Evolutionary conservation across 1,140 invertebrate genomes (phyloP).

Genomic region (Temnothorax longispinosus): DNA sequence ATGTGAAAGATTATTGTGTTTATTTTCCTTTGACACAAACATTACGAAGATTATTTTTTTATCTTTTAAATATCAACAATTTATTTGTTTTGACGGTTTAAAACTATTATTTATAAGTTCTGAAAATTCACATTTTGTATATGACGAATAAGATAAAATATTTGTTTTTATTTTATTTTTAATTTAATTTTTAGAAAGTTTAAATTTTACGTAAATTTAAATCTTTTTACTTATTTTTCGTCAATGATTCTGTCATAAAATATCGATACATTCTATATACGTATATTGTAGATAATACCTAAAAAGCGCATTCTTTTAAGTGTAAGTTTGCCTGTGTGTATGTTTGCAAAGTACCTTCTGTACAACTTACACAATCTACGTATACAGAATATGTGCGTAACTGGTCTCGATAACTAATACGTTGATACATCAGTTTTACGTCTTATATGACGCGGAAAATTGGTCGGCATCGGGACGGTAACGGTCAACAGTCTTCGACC

Average conservation of each 20-base stretch:
- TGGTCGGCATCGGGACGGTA: not conserved
- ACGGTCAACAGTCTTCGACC: constrained; percentile 26
- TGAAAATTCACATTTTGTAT: not conserved
- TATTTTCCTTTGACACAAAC: too few relatives aligned
- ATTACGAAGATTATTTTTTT: too few relatives aligned
- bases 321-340: not conserved
- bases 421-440: not conserved
- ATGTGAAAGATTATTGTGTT: not conserved
- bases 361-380: not conserved
- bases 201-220: not conserved
- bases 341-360: not conserved
- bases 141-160: not conserved
- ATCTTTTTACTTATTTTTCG: not conserved
- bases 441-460: not conserved
- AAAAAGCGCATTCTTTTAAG: not conserved
- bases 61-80: too few relatives aligned
- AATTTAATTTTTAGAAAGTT: constrained; percentile 2
- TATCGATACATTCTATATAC: not conserved
- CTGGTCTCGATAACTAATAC: not conserved
- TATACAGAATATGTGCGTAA: not conserved
- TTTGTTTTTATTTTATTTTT: not conserved
- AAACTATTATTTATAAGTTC: not conserved
- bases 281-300: not conserved
- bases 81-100: too few relatives aligned
- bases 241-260: too few relatives aligned